Evolutionary conservation across 2,888 invertebrate species (phyloP), one percentile per base, ranked within the genome.

Genomic region (Odiellus spinosus): DNA sequence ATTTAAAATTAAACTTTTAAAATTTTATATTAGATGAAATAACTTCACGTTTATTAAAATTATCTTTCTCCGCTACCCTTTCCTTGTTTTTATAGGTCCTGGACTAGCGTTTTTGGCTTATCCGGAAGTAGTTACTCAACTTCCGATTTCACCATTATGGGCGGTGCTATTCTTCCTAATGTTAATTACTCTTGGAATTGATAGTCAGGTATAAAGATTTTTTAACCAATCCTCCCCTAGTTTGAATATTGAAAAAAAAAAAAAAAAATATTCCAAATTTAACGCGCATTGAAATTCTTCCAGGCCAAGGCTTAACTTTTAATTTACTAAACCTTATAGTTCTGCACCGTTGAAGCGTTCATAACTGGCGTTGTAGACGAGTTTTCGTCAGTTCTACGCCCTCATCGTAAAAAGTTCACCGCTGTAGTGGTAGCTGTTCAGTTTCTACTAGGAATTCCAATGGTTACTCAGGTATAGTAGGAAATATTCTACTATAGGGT

Each of bases 91-190:
- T 34, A 46, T 66, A 78, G 58, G 60, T 1, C 63, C 64, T 21
- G 64, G 64, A 11, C 48, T 64, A 38, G 63, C 64, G 1, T 64
- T 65, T 53, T 48, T 65, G 8, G 64, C 59, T 2, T 65, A 64
- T 45, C 64, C 64, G 2, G 64, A 65, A 56, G 64, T 64, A 8
- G 63, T 64, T 1, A 58, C 56, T 4, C 59, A 57, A 40, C 57
- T 65, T 15, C 64, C 64, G 10, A 50, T 61, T 47, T 59, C 63
- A 39, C 62, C 64, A 43, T 50, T 65, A 11, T 64, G 63, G 60
- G 59, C 85, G 0, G 81, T 84, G 2, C 69, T 86, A 59, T 87
- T 87, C 69, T 87, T 87, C 72, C 83, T 84, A 64, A 86, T 87
- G 84, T 74, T 87, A 58, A 74, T 87, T 47, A 85, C 86, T 63